Evolutionary conservation across 2,113 vertebrate species (phyloP).

Genomic region (Nerophis lumbriciformis): DNA sequence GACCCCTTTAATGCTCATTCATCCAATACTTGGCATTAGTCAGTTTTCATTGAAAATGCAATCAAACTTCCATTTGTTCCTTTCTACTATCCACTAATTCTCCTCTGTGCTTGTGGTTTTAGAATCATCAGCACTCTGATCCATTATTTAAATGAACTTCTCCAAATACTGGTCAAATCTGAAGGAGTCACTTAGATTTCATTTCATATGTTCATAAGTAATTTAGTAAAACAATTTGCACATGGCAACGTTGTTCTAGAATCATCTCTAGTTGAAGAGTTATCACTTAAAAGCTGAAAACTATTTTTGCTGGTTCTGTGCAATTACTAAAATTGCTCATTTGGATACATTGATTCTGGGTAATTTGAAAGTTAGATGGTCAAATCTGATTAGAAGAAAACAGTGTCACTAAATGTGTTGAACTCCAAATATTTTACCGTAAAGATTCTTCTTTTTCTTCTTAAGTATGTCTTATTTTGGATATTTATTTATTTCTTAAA

Average conservation of each 20-base stretch:
- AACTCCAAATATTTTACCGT: no score
- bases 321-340: neutral
- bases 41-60: neutral
- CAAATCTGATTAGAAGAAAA: neutral
- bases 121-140: neutral
- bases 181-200: conserved; percentile 18
- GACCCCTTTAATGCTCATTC: neutral
- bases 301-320: neutral
- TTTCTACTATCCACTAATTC: neutral
- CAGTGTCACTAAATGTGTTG: no score
- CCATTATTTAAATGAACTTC: conserved; percentile 2
- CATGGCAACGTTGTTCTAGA: neutral
- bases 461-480: no score
- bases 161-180: conserved; percentile 19
- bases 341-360: neutral
- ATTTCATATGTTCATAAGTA: neutral
- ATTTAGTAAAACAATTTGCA: conserved; percentile 5
- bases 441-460: no score
- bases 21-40: conserved; percentile 3
- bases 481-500: no score
- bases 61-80: neutral
- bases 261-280: neutral
- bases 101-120: neutral
- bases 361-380: neutral
- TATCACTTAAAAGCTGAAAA: conserved; percentile 1